These are phyloP conservation scores for Cepphus grylle DNA, from an alignment of 2,113 vertebrate species.

Conservation along the genomic window DNA sequence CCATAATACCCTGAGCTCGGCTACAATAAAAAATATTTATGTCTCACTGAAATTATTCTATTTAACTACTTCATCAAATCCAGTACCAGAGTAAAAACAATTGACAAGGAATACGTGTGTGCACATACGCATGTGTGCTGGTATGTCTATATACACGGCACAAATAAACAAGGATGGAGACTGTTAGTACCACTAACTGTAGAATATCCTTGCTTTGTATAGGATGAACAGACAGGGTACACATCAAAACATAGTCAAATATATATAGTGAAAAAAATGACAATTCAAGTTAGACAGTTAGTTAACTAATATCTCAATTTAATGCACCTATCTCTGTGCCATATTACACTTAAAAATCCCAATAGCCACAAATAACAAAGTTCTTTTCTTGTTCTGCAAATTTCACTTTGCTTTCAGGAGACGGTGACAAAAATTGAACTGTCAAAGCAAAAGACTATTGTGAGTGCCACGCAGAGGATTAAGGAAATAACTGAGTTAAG, in stretches of 20 bases:
- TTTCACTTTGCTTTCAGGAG: neutral
- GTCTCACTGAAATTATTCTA: neutral
- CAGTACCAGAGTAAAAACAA: neutral
- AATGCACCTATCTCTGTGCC: neutral
- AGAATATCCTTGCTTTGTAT: neutral
- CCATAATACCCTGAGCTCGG: neutral
- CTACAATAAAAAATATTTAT: neutral
- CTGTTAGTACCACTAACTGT: neutral
- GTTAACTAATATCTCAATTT: neutral
- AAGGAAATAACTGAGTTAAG: neutral
- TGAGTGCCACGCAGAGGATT: neutral
- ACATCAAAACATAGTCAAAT: neutral
- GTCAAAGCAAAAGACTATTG: neutral
- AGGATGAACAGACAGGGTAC: neutral
- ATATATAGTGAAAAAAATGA: neutral
- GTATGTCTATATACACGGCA: accelerated
- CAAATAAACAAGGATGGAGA: neutral
- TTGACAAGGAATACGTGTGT: neutral
- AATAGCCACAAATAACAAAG: neutral
- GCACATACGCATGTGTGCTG: no score
- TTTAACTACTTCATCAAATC: neutral
- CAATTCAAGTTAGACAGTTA: neutral
- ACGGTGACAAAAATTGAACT: neutral
- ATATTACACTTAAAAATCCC: neutral
- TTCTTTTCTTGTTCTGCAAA: neutral